Evolutionary conservation across 2,888 invertebrate genomes (phyloP), one percentile per base, ranked within the genome.

Genomic region (Apodemia hepburni): DNA sequence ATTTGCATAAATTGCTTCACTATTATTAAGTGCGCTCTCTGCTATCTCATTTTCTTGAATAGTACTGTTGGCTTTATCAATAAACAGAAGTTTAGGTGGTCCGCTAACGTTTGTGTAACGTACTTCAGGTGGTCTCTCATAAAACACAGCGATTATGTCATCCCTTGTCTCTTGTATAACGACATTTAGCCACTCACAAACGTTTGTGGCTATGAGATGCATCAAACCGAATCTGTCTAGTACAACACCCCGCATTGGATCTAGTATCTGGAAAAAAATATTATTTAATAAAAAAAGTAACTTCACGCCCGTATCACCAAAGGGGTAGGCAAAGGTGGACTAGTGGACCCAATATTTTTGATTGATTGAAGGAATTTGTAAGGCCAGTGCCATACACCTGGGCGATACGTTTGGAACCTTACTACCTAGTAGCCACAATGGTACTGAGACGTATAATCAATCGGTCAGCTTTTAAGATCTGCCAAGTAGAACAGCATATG

Each of bases 201-300:
- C 88, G 80, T 98, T 98, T 15, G 98, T 97, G 1, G 97, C 98
- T 67, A 98, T 95, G 92, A 97, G 93, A 80, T 98, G 98, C 98
- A 98, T 98, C 15, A 98, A 91, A 0, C 98, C 98, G 72, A 98
- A 97, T 71, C 97, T 93, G n/a, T 90, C 88, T 4, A 91, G 70
- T 0, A 91, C 89, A 5, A 90, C 84, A 11, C 90, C 91, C 66
- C 88, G 78, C 88, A 91, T 89, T 11, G 89, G 89, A 65, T 88
- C 84, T 60, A 91, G 71, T 64, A 87, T 80, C 91, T 91, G 77
- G 35, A 77, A 81, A 69, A 49, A 49, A 49, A 49, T 49, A 47
- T 47, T n/a, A 47, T 47, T 35, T 2, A 47, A 11, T 42, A 42
- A 42, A 45, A n/a, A n/a, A n/a, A n/a, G n/a, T n/a, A n/a, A n/a